Percentiles rank a stretch among this genome's conserved stretches.
Conservation (phyloP, 2,113 vertebrate species). For the Pedetes capensis region DNA sequence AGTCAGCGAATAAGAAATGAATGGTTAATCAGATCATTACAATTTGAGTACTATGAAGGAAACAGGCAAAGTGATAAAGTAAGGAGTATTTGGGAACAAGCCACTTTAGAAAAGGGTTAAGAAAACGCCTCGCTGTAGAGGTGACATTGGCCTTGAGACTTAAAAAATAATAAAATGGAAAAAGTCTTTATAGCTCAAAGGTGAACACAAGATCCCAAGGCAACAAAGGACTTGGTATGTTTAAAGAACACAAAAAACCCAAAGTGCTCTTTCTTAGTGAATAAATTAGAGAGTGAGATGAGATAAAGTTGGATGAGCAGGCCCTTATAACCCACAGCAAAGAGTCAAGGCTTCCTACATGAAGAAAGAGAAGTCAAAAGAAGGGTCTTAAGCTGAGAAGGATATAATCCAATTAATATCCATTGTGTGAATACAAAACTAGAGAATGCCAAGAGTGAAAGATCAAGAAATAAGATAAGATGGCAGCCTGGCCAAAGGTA, state of each 20-base stretch:
- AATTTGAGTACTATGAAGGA: not conserved
- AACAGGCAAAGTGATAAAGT: not conserved
- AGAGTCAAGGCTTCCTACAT: not conserved
- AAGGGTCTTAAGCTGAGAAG: not conserved
- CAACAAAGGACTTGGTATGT: not conserved
- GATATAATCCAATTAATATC: not conserved
- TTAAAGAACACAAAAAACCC: not conserved
- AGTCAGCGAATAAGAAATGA: not conserved
- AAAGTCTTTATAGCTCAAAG: not conserved
- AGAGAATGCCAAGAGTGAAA: not conserved
- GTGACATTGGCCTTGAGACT: not conserved
- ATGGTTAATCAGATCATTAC: not conserved
- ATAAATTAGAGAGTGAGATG: not conserved
- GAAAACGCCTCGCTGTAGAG: not conserved
- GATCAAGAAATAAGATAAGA: not conserved
- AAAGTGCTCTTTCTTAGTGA: not conserved
- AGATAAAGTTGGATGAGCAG: not conserved
- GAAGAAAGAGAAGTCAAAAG: not conserved
- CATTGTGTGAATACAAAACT: not conserved
- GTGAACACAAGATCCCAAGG: not conserved
- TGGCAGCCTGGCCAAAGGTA: not conserved
- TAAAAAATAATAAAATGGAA: not conserved
- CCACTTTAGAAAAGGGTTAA: not conserved
- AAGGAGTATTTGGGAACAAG: not conserved
- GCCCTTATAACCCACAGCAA: not conserved